Evolutionary conservation across 2,888 invertebrate species (phyloP).

Genomic region (Amphipyra berbera): DNA sequence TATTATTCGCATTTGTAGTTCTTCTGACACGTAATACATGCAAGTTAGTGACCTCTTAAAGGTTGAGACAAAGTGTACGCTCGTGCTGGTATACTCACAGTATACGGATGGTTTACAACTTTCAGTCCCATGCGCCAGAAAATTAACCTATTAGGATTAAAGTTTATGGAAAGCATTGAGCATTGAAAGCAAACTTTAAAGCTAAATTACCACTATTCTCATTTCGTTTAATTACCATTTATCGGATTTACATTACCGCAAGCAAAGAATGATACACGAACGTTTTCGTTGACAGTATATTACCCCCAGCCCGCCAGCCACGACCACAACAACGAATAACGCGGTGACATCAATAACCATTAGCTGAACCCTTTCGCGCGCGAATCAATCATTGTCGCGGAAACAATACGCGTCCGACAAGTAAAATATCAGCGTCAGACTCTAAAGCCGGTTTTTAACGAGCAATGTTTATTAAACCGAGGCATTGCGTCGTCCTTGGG

Average conservation of each 20-base stretch:
- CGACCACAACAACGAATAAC: constrained; percentile 43
- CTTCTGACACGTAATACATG: too few species aligned
- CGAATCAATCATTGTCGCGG: constrained; percentile 64
- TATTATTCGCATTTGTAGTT: too few species aligned
- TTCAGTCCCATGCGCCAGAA: too few species aligned
- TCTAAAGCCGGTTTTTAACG: constrained; percentile 53
- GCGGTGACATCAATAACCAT: constrained; percentile 61
- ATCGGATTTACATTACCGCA: constrained; percentile 25
- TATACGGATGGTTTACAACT: too few species aligned
- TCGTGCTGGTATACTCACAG: too few species aligned
- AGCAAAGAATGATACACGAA: constrained; percentile 38
- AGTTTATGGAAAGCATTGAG: too few species aligned
- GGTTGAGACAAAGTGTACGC: too few species aligned
- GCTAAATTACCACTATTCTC: background rate
- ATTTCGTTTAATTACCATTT: constrained; percentile 9
- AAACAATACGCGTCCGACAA: constrained; percentile 54
- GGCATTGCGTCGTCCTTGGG: constrained; percentile 20
- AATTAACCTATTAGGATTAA: too few species aligned
- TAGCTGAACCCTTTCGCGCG: constrained; percentile 57
- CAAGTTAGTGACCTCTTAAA: too few species aligned
- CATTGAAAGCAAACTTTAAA: too few species aligned
- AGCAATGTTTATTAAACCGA: constrained; percentile 57
- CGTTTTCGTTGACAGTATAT: constrained; percentile 33
- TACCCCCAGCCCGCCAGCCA: constrained; percentile 14
- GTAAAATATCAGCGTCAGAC: constrained; percentile 56